These are phyloP conservation scores for Ferrisia virgata DNA, from an alignment of 2,888 invertebrate species.

Conservation along the genomic window DNA sequence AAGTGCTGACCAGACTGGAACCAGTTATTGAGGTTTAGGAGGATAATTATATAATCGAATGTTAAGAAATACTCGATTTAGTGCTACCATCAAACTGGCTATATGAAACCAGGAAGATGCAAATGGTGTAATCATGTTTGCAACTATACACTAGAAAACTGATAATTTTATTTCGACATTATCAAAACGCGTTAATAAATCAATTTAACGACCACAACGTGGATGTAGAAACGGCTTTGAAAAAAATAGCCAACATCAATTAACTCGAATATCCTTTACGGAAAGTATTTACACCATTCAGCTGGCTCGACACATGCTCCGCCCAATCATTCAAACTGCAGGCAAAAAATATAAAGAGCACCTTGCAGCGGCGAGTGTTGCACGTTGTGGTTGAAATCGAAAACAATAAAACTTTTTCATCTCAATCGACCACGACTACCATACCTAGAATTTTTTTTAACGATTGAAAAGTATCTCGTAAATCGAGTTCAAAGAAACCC, in stretches of 20 bases:
- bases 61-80: too few relatives aligned
- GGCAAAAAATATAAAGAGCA: neutral
- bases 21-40: too few relatives aligned
- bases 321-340: neutral
- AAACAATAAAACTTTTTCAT: neutral
- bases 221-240: neutral
- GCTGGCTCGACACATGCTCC: neutral
- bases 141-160: neutral
- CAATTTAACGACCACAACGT: neutral
- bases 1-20: too few relatives aligned
- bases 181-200: conserved; percentile 1
- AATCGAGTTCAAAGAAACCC: neutral
- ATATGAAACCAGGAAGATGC: neutral
- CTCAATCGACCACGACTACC: neutral
- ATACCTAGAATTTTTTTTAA: neutral
- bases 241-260: neutral
- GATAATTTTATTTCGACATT: neutral
- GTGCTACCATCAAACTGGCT: too few relatives aligned
- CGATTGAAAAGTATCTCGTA: neutral
- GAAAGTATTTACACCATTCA: neutral
- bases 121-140: neutral
- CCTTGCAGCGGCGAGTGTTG: neutral
- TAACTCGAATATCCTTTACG: neutral
- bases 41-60: too few relatives aligned
- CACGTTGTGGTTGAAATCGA: neutral